A percentile compares a stretch with the other conserved stretches of the same genome.
These are phyloP conservation scores for Andrena cerasifolii DNA, from an alignment of 1,140 invertebrate species.

Conservation along the genomic window DNA sequence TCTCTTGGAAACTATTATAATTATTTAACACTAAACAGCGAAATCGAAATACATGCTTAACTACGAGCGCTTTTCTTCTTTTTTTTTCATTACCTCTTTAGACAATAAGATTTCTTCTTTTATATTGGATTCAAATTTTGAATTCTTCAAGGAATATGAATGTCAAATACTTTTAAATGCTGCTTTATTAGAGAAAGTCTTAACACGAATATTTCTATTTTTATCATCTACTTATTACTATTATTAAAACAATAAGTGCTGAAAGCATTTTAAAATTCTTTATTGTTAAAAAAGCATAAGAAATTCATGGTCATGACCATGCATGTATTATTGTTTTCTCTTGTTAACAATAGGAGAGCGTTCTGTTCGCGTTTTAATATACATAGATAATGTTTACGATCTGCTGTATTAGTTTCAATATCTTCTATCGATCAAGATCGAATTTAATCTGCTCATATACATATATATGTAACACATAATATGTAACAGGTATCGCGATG, in stretches of 20 bases:
- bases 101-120: background rate
- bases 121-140: background rate
- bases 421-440: conserved; percentile 7
- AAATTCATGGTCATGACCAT: too few species aligned
- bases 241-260: background rate
- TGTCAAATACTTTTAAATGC: background rate
- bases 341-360: background rate
- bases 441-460: conserved; percentile 11
- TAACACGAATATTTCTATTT: background rate
- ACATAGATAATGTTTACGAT: background rate
- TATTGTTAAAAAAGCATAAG: background rate
- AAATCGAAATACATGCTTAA: background rate
- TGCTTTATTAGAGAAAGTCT: too few species aligned
- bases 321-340: too few species aligned
- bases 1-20: background rate
- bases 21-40: background rate
- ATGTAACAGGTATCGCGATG: background rate
- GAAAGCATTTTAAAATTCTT: background rate
- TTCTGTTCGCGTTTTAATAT: background rate
- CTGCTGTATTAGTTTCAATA: too few species aligned
- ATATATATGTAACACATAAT: background rate
- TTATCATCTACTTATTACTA: background rate
- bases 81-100: background rate
- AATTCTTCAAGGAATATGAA: background rate
- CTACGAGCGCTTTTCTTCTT: background rate